phyloP scores from a whole-genome alignment of 2,888 invertebrate genomes.

The Brachyptera putata region DNA sequence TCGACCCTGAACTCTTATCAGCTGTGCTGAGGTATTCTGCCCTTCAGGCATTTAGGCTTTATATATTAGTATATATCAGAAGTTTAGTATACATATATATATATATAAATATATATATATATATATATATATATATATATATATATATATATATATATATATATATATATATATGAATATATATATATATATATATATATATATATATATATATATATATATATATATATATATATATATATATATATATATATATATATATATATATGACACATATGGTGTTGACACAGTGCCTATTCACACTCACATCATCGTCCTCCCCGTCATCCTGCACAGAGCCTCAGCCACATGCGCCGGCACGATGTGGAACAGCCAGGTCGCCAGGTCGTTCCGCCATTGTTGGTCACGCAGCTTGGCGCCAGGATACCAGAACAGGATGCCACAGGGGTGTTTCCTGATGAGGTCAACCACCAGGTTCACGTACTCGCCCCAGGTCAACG shows the following conservation, averaged over 20 bases:
- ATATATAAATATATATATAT: too few species aligned
- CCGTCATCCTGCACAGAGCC: not conserved
- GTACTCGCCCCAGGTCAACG: slow-evolving; percentile 73
- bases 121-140: not conserved
- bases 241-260: not conserved
- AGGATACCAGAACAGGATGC: slow-evolving; percentile 48
- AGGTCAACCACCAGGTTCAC: slow-evolving; percentile 46
- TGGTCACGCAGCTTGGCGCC: slow-evolving; percentile 40
- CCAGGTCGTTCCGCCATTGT: slow-evolving; percentile 9
- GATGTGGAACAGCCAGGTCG: slow-evolving; percentile 1
- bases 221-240: slow-evolving; percentile 1
- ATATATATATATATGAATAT: not conserved
- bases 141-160: not conserved
- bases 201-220: not conserved
- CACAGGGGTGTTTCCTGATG: slow-evolving; percentile 49
- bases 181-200: not conserved
- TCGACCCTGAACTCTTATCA: too few species aligned
- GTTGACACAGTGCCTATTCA: too few species aligned
- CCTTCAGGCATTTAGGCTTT: too few species aligned
- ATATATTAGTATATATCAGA: too few species aligned
- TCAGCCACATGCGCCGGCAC: slow-evolving; percentile 7
- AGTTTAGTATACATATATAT: too few species aligned
- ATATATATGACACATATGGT: too few species aligned
- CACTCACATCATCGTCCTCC: slow-evolving; percentile 13
- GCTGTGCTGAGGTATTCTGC: too few species aligned